Conservation (phyloP, 2,113 vertebrate species). For the Mirza zaza region DNA sequence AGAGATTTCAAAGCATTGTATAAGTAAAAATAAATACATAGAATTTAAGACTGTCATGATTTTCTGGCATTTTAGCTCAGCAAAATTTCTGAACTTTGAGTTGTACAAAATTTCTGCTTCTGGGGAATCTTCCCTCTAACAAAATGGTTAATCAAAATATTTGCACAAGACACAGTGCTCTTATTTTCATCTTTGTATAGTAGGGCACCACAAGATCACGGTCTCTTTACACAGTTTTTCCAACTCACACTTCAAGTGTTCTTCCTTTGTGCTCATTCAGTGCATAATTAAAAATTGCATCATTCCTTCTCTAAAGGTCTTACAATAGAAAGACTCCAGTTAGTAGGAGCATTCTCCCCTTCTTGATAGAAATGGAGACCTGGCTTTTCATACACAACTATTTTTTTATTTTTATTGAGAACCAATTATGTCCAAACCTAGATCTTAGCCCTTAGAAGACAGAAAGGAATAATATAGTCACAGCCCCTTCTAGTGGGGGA, state of each 20-base stretch:
- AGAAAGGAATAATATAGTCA: neutral
- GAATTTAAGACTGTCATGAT: neutral
- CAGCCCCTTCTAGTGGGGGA: neutral
- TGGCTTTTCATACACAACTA: neutral
- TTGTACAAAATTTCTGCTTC: neutral
- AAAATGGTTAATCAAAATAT: slow-evolving; percentile 65
- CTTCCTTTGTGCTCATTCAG: neutral
- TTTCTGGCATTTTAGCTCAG: slow-evolving; percentile 8
- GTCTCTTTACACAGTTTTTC: neutral
- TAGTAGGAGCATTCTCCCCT: neutral
- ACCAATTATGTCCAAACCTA: neutral
- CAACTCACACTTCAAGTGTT: slow-evolving; percentile 47
- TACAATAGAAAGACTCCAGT: neutral
- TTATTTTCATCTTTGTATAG: slow-evolving; percentile 11
- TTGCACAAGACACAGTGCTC: slow-evolving; percentile 23
- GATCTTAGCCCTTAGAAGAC: neutral
- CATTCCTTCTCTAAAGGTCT: neutral
- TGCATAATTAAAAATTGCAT: slow-evolving; percentile 51
- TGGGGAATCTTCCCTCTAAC: slow-evolving; percentile 19
- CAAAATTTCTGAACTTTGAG: slow-evolving; percentile 35
- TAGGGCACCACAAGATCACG: neutral
- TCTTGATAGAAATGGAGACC: neutral
- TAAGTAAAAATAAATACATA: neutral
- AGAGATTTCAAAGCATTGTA: neutral
- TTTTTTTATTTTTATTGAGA: slow-evolving; percentile 34